These are phyloP conservation scores for Hemibagrus wyckioides DNA, from an alignment of 2,113 vertebrate genomes.

Conservation along the genomic window DNA sequence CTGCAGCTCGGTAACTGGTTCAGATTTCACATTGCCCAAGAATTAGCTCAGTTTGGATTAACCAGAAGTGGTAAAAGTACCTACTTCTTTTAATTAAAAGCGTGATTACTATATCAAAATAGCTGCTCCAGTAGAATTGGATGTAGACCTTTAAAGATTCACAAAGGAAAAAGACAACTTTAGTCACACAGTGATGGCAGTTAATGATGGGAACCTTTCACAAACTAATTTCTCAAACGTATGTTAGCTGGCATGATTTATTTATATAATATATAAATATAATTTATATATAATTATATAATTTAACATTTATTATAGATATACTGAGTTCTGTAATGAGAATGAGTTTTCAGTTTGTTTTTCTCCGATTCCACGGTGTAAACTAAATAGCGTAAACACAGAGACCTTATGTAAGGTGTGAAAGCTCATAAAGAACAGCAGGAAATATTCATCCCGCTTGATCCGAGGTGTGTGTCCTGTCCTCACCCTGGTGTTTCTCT, in stretches of 20 bases:
- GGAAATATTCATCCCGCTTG: neutral
- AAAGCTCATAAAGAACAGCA: neutral
- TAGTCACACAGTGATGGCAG: neutral
- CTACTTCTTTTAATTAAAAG: too few species aligned
- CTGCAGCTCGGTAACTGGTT: neutral
- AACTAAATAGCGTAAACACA: neutral
- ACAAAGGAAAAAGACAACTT: too few species aligned
- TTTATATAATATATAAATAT: too few species aligned
- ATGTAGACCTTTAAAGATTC: too few species aligned
- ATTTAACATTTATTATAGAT: neutral
- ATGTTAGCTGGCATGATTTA: neutral
- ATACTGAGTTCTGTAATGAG: neutral
- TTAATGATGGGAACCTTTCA: neutral
- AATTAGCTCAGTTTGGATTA: too few species aligned
- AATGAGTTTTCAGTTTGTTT: too few species aligned
- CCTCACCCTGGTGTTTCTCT: neutral
- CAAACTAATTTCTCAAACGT: neutral
- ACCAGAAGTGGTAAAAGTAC: too few species aligned
- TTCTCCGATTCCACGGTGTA: neutral
- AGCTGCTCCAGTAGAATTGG: too few species aligned
- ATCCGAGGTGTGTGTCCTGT: neutral
- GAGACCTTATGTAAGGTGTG: neutral
- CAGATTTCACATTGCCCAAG: too few species aligned
- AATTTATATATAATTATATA: too few species aligned
- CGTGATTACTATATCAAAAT: too few species aligned